Evolutionary conservation across 2,113 vertebrate species (phyloP), one percentile per base, ranked within the genome.

Genomic region (Xyrauchen texanus): DNA sequence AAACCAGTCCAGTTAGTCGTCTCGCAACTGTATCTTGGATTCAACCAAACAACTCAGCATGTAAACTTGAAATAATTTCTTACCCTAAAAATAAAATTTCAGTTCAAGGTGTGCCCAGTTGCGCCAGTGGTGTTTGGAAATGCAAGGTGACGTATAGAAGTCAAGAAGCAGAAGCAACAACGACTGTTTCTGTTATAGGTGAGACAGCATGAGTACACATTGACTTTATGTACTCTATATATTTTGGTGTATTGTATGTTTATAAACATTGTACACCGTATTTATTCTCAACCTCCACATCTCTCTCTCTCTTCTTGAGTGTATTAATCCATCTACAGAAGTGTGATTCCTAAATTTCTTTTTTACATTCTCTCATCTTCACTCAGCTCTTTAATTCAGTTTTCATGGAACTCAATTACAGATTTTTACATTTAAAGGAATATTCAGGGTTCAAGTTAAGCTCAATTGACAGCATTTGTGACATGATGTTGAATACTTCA

Each of bases 111-210:
- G 85, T 69, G 7, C 66, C n/a, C 2, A 11, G 0, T 0, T n/a
- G 42, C 45, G n/a, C 90, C 69, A 49, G 49, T 5, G 93, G 93
- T 15, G 0, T 1, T 1, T 93, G 91, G 92, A 80, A 16, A 1
- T 93, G 91, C 75, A 49, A 84, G 9, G 60, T 90, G 3, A 2
- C 2, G 0, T 5, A 8, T 11, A 0, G 11, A 4, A 0, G 0
- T 0, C 62, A 7, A 0, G 0, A 65, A 55, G 7, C 52, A 0
- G 0, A 1, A 0, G 80, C 73, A 4, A 34, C 0, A 0, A 9
- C 86, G 7, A 8, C 1, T 12, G 64, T 93, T 10, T 64, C 0
- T 0, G 83, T 94, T 58, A 46, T 90, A 8, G 91, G 93, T 93
- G 53, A 89, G 91, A 52, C 11, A 8, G 52, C 52, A 13, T 55